Percentiles rank a stretch among this genome's conserved stretches.
These are phyloP conservation scores for Palythoa heliodiscus DNA, from an alignment of 92 coral and sea anemone genomes.

Conservation along the genomic window DNA sequence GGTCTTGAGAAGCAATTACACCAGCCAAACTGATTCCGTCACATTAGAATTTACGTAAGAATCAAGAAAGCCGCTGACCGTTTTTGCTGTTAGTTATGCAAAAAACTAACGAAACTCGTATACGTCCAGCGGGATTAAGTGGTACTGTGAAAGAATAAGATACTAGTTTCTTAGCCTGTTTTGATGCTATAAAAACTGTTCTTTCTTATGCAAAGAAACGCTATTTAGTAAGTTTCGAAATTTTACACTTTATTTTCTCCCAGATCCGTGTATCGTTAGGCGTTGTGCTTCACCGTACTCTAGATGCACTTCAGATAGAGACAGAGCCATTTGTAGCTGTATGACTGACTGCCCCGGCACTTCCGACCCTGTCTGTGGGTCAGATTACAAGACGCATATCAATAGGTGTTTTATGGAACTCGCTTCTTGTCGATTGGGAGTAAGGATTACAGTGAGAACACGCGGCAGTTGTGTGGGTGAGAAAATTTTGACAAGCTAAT, in stretches of 20 bases:
- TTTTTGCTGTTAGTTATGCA: too few relatives aligned
- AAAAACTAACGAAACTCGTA: too few relatives aligned
- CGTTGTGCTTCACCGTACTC: not conserved
- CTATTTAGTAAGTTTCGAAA: not conserved
- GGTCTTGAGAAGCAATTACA: too few relatives aligned
- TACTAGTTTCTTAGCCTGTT: not conserved
- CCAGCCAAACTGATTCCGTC: too few relatives aligned
- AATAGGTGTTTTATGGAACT: conserved; percentile 6
- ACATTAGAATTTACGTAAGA: too few relatives aligned
- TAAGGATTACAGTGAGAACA: not conserved
- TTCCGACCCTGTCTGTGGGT: not conserved
- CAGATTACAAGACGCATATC: conserved; percentile 7
- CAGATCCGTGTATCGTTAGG: not conserved
- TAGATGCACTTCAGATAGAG: not conserved
- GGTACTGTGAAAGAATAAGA: not conserved
- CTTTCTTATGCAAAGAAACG: too few relatives aligned
- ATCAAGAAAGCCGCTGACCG: too few relatives aligned
- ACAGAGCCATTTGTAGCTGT: conserved; percentile 5
- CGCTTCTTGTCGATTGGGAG: not conserved
- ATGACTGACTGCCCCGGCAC: not conserved
- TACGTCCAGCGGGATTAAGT: too few relatives aligned
- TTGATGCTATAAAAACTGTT: too few relatives aligned
- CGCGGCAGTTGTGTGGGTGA: conserved; percentile 15
- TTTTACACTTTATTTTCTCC: not conserved
- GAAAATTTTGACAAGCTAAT: not conserved